Percentiles rank a stretch among this genome's conserved stretches.
Conservation (phyloP, 2,113 vertebrate genomes). For the Tyto alba region DNA sequence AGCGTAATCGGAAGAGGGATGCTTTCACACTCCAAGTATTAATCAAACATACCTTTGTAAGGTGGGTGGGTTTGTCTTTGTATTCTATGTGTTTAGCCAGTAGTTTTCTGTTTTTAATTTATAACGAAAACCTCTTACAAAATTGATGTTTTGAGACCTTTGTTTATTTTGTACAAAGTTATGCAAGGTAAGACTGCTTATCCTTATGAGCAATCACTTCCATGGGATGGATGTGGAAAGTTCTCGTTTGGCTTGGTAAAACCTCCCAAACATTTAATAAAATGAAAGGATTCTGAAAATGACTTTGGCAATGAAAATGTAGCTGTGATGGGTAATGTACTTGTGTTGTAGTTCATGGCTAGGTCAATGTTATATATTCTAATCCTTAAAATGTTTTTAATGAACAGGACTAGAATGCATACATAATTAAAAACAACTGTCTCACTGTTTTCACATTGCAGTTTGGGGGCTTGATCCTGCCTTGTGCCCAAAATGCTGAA, state of each 20-base stretch:
- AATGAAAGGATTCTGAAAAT: conserved; percentile 8
- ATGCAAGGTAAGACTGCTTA: neutral
- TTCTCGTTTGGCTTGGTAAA: neutral
- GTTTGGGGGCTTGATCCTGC: neutral
- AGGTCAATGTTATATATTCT: neutral
- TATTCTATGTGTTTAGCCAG: neutral
- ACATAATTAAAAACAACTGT: neutral
- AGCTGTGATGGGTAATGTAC: neutral
- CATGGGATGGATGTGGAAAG: neutral
- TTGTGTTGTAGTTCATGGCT: neutral
- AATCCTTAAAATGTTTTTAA: neutral
- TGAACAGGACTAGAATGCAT: neutral
- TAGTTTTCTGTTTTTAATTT: neutral
- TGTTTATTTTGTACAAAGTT: neutral
- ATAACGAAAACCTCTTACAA: neutral
- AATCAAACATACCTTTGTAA: neutral
- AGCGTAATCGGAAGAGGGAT: neutral
- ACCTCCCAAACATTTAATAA: neutral
- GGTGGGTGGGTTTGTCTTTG: neutral
- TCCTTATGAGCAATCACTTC: neutral
- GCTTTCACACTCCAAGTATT: neutral
- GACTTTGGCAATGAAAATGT: neutral
- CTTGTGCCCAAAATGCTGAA: neutral
- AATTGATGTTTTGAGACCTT: neutral
- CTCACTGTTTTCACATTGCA: neutral